These are phyloP conservation scores for Asteroscopus sphinx DNA, from an alignment of 2,888 invertebrate species.

Conservation along the genomic window DNA sequence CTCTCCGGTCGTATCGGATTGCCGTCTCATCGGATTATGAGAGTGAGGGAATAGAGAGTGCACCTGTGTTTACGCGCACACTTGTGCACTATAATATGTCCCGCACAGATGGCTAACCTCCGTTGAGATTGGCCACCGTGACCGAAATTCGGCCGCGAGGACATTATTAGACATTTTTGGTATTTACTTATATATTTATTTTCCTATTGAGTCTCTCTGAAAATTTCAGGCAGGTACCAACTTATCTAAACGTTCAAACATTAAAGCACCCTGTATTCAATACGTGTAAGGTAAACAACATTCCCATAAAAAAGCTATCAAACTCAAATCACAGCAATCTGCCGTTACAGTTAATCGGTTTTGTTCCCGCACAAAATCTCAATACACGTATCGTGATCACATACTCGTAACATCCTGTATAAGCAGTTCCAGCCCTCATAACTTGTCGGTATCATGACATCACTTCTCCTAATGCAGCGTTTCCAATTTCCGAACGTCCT, in stretches of 20 bases:
- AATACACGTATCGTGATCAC: conserved; percentile 52
- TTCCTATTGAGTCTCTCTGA: background rate
- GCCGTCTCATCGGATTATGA: too few species aligned
- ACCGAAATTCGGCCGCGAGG: too few species aligned
- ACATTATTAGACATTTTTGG: too few species aligned
- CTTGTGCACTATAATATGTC: too few species aligned
- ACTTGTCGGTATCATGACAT: conserved; percentile 80
- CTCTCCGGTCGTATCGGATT: too few species aligned
- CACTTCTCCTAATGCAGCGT: conserved; percentile 79
- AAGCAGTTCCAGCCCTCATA: conserved; percentile 71
- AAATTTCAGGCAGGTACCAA: background rate
- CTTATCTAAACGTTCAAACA: conserved; percentile 13
- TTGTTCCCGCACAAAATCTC: conserved; percentile 56
- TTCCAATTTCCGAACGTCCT: conserved; percentile 85
- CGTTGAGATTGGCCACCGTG: too few species aligned
- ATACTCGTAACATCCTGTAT: conserved; percentile 28
- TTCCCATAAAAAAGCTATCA: conserved; percentile 53
- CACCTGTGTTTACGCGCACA: too few species aligned
- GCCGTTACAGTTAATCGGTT: conserved; percentile 62
- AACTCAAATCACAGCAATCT: conserved; percentile 59
- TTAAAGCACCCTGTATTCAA: conserved; percentile 21
- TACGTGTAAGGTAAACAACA: conserved; percentile 47
- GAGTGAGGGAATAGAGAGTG: too few species aligned
- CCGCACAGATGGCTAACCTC: too few species aligned
- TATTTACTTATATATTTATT: too few species aligned